Percentiles rank a stretch among this genome's conserved stretches.
phyloP scores from a whole-genome alignment of 2,113 vertebrate species.

The Cricetomys ansorgei region DNA sequence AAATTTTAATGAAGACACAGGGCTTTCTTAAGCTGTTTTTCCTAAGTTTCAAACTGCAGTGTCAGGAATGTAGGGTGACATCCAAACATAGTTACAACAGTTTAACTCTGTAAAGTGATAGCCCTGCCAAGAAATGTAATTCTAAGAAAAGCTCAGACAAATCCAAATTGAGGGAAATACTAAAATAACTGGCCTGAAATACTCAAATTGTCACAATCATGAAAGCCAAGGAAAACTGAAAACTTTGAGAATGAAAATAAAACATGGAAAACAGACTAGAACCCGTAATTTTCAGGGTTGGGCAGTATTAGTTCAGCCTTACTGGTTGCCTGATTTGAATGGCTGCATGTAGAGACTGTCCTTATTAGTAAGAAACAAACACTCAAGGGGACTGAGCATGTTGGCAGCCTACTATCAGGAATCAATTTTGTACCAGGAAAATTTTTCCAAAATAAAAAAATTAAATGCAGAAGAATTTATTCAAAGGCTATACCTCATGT shows the following conservation, averaged over 20 bases:
- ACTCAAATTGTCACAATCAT: neutral
- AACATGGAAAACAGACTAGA: neutral
- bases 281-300: neutral
- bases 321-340: neutral
- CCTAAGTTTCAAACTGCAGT: conserved; percentile 50
- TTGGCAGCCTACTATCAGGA: neutral
- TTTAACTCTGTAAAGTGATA: neutral
- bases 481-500: conserved; percentile 1
- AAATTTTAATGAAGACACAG: conserved; percentile 50
- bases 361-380: neutral
- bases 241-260: neutral
- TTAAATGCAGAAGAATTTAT: neutral
- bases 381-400: neutral
- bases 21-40: conserved; percentile 18
- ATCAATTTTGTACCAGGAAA: conserved; percentile 21
- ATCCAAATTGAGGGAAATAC: neutral
- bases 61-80: conserved; percentile 23
- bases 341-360: neutral
- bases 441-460: neutral
- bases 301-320: neutral
- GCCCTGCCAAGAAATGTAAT: conserved; percentile 35
- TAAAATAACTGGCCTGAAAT: conserved; percentile 18
- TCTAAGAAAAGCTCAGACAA: conserved; percentile 46
- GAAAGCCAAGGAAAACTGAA: neutral
- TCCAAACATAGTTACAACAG: conserved; percentile 26